phyloP scores from a whole-genome alignment of 2,113 vertebrate genomes.

The Chaenocephalus aceratus region DNA sequence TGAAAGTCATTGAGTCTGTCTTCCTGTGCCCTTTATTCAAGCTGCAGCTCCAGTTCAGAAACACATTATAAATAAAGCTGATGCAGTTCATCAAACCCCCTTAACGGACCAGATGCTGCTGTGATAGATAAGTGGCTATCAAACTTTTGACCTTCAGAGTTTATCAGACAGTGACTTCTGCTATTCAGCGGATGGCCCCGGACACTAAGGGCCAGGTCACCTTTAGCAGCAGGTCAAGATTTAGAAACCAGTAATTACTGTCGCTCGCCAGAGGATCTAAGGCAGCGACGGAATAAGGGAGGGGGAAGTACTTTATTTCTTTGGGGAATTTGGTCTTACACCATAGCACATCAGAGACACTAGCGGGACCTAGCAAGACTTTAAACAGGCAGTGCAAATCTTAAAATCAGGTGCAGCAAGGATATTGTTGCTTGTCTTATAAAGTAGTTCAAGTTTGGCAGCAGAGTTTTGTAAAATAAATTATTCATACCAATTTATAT shows the following conservation, averaged over 20 bases:
- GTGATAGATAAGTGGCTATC: background rate
- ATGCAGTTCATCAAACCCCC: background rate
- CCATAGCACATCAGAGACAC: background rate
- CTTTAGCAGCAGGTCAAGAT: background rate
- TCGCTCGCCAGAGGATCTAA: background rate
- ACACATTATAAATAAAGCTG: background rate
- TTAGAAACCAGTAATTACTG: background rate
- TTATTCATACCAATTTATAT: background rate
- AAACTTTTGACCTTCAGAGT: background rate
- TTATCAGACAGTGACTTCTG: background rate
- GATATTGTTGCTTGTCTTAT: background rate
- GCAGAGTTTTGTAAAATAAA: background rate
- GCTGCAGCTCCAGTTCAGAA: background rate
- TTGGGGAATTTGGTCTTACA: background rate
- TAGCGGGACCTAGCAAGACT: background rate
- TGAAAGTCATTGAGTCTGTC: constrained; percentile 10
- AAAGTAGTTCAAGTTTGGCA: background rate
- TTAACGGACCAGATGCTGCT: background rate
- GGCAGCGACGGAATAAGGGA: too few relatives aligned
- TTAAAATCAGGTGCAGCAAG: background rate
- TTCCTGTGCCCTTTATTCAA: constrained; percentile 7
- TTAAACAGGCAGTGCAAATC: background rate
- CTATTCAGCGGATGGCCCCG: background rate
- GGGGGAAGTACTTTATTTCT: too few relatives aligned
- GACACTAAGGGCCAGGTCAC: background rate